Conservation (phyloP, 1,140 invertebrate genomes). For the Capitella teleta region DNA sequence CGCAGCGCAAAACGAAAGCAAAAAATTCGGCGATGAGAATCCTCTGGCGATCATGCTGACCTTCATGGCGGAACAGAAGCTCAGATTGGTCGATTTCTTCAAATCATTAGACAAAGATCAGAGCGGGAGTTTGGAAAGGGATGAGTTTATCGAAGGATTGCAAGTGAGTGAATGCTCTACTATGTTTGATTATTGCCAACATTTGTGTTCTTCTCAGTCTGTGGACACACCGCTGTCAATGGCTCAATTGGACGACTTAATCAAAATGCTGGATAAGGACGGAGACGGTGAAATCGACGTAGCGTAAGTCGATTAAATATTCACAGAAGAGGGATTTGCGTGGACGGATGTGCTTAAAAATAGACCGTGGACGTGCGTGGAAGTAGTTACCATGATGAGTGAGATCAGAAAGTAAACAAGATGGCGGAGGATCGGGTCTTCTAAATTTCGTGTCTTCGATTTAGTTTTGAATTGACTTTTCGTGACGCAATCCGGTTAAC, state of each 20-base stretch:
- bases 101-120: slow-evolving; percentile 12
- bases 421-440: too few relatives aligned
- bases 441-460: too few relatives aligned
- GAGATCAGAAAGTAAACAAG: too few relatives aligned
- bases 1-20: background rate
- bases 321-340: too few relatives aligned
- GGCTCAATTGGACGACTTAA: slow-evolving; percentile 4
- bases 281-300: slow-evolving; percentile 4
- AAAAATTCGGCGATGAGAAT: slow-evolving; percentile 1
- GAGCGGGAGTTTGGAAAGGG: slow-evolving; percentile 5
- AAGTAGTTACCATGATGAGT: too few relatives aligned
- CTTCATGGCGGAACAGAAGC: slow-evolving; percentile 12
- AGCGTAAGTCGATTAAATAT: background rate
- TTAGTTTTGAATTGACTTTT: too few relatives aligned
- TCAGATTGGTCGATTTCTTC: slow-evolving; percentile 11
- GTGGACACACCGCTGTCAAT: background rate
- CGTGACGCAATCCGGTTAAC: too few relatives aligned
- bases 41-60: slow-evolving; percentile 8
- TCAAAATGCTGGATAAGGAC: slow-evolving; percentile 5
- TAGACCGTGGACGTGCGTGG: too few relatives aligned
- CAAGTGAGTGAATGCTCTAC: background rate
- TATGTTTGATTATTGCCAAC: background rate
- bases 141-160: slow-evolving; percentile 11
- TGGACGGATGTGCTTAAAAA: too few relatives aligned
- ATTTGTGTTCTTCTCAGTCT: background rate